phyloP scores from a whole-genome alignment of 1,140 invertebrate genomes.

The Drosophila repletoides region DNA sequence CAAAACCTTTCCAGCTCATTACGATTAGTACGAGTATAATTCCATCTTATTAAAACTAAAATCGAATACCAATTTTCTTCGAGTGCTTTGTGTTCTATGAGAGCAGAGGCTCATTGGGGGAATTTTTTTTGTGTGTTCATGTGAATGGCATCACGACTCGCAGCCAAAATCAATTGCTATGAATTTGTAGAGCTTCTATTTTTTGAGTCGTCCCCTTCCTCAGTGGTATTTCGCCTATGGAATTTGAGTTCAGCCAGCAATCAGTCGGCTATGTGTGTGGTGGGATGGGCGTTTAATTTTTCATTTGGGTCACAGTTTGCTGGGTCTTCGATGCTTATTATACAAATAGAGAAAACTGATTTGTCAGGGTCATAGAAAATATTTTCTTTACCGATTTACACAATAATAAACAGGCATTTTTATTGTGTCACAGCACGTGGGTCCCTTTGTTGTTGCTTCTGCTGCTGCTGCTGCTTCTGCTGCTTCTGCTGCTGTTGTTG shows the following conservation, averaged over 20 bases:
- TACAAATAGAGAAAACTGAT: conserved; percentile 71
- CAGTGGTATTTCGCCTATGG: conserved; percentile 49
- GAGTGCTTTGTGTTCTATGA: background rate
- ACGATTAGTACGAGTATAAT: too few species aligned
- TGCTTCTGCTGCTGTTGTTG: conserved; percentile 27
- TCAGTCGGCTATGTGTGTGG: conserved; percentile 46
- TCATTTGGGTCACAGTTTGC: conserved; percentile 23
- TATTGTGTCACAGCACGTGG: conserved; percentile 41
- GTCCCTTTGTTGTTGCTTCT: conserved; percentile 4
- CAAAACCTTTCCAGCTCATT: too few species aligned
- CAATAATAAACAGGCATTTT: conserved; percentile 62
- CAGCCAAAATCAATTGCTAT: conserved; percentile 66
- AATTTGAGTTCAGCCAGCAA: conserved; percentile 29
- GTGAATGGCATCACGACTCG: conserved; percentile 43
- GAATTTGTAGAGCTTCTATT: conserved; percentile 75
- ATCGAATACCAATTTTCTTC: too few species aligned
- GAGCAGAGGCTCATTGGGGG: too few species aligned
- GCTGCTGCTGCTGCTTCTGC: conserved; percentile 33
- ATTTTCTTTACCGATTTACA: conserved; percentile 51
- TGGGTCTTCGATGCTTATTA: conserved; percentile 62
- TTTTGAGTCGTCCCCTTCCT: conserved; percentile 34
- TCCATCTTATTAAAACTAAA: too few species aligned
- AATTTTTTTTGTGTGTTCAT: conserved; percentile 21
- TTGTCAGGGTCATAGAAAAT: conserved; percentile 71
- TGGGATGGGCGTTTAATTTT: conserved; percentile 27